These are phyloP conservation scores for Perodicticus potto DNA, from an alignment of 2,797 vertebrate species.

Conservation along the genomic window DNA sequence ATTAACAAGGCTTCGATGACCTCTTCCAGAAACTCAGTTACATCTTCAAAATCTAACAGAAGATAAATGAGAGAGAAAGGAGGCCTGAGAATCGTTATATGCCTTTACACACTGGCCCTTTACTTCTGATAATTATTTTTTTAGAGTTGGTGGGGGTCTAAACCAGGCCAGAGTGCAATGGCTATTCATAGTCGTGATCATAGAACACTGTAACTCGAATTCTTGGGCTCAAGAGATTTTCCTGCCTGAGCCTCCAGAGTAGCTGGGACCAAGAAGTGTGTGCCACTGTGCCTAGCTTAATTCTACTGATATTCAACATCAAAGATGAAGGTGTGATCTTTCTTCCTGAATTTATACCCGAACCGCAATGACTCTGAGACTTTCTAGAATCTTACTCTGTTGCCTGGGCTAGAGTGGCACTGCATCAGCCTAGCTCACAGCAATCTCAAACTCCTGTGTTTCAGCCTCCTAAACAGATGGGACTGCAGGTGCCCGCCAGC, in stretches of 20 bases:
- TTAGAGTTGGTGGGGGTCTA: not conserved
- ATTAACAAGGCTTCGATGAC: constrained; percentile 92
- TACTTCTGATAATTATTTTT: not conserved
- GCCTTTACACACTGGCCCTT: not conserved
- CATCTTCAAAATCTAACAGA: constrained; percentile 93
- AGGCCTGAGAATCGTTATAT: not conserved
- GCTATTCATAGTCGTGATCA: not conserved
- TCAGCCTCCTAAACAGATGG: too few species aligned
- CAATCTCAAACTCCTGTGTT: too few species aligned
- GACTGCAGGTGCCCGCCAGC: too few species aligned
- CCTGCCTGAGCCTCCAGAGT: not conserved
- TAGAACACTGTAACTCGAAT: not conserved
- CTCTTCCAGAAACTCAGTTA: constrained; percentile 96
- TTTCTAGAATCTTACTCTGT: not conserved
- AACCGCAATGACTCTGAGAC: constrained; percentile 17
- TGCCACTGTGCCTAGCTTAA: not conserved
- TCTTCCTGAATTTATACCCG: constrained; percentile 28
- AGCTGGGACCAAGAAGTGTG: not conserved
- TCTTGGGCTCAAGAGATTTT: not conserved
- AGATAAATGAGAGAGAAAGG: constrained; percentile 21
- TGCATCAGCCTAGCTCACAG: too few species aligned
- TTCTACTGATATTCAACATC: constrained; percentile 18
- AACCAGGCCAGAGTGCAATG: not conserved
- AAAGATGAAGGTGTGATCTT: not conserved
- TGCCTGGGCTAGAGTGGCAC: too few species aligned